Percentiles rank a stretch among this genome's conserved stretches.
phyloP scores from a whole-genome alignment of 2,888 invertebrate genomes.

The Slavum lentiscoides region DNA sequence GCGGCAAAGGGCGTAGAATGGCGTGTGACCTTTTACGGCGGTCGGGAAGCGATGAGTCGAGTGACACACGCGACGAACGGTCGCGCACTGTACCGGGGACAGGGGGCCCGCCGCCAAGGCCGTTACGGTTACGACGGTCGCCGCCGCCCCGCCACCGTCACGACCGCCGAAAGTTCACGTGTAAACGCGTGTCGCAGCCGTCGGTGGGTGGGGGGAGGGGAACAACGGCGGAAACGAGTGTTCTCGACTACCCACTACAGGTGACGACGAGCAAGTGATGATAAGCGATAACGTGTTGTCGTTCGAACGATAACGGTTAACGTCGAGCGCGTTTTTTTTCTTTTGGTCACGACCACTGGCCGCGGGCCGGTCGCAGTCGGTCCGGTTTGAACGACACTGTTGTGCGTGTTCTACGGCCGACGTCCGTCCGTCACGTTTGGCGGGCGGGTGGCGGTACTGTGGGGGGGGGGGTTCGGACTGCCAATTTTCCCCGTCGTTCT shows the following conservation, averaged over 20 bases:
- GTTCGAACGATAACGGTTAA: no score
- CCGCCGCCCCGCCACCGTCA: slow-evolving; percentile 6
- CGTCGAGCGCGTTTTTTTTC: neutral
- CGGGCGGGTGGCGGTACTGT: neutral
- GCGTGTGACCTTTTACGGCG: slow-evolving; percentile 27
- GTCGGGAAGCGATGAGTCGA: neutral
- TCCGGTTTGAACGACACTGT: neutral
- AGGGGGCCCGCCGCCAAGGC: slow-evolving; percentile 40
- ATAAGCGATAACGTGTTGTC: no score
- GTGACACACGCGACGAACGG: neutral
- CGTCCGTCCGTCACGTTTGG: neutral
- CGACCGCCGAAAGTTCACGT: slow-evolving; percentile 28
- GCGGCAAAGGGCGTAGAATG: neutral
- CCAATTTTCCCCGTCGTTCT: no score
- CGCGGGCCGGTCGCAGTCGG: neutral
- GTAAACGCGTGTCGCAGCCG: neutral
- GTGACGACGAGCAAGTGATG: no score
- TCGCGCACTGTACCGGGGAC: neutral
- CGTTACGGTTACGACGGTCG: neutral
- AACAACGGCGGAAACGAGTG: neutral
- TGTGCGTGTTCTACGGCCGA: no score
- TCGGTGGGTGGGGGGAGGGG: neutral
- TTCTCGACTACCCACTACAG: neutral
- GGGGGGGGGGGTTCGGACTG: neutral
- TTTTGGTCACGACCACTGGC: neutral